phyloP scores from a whole-genome alignment of 2,888 invertebrate genomes.

The Eurytoma californica region DNA sequence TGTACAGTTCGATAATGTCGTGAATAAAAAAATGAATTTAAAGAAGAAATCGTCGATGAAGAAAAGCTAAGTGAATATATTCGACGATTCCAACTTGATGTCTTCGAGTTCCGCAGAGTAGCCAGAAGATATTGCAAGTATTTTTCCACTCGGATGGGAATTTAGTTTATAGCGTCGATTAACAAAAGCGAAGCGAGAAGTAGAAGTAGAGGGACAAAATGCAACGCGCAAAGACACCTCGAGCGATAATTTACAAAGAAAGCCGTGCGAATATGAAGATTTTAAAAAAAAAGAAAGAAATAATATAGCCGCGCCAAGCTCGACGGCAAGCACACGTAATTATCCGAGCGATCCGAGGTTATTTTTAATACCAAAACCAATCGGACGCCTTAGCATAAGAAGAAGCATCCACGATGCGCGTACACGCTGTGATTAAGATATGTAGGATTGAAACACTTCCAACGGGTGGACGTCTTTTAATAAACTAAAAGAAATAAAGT shows the following conservation, averaged over 20 bases:
- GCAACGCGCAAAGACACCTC: constrained; percentile 33
- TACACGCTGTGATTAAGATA: constrained; percentile 55
- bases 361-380: constrained; percentile 76
- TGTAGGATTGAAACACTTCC: constrained; percentile 52
- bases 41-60: constrained; percentile 52
- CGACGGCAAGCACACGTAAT: constrained; percentile 49
- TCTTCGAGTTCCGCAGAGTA: constrained; percentile 64
- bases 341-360: constrained; percentile 72
- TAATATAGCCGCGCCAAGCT: constrained; percentile 47
- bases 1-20: constrained; percentile 46
- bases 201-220: constrained; percentile 49
- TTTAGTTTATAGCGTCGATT: constrained; percentile 62
- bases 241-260: constrained; percentile 13
- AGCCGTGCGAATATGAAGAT: constrained; percentile 45
- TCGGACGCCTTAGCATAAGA: constrained; percentile 66
- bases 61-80: constrained; percentile 42
- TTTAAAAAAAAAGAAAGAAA: constrained; percentile 43
- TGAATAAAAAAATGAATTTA: constrained; percentile 31
- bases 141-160: constrained; percentile 70
- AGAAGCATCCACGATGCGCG: constrained; percentile 50
- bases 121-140: constrained; percentile 67
- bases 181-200: constrained; percentile 48
- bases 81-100: constrained; percentile 43
- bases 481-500: constrained; percentile 8
- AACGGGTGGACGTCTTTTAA: constrained; percentile 47